Conservation (phyloP, 2,888 invertebrate species). For the Philereme transversata region DNA sequence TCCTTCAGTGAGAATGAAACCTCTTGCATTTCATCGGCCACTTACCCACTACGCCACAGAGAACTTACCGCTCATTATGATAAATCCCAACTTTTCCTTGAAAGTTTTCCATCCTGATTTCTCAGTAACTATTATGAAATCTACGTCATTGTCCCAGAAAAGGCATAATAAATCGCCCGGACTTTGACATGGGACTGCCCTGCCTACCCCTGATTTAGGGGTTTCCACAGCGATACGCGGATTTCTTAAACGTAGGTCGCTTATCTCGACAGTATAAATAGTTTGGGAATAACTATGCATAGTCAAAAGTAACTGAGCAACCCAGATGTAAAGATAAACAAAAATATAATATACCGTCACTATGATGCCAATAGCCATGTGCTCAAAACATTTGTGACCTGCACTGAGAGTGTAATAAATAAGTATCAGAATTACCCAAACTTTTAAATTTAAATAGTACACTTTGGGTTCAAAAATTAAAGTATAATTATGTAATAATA, state of each 20-base stretch:
- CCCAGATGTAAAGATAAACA: not conserved
- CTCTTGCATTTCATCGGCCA: too few species aligned
- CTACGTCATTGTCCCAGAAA: not conserved
- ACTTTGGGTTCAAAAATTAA: too few species aligned
- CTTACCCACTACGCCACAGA: too few species aligned
- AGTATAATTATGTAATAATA: too few species aligned
- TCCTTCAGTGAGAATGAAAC: too few species aligned
- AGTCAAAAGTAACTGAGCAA: not conserved
- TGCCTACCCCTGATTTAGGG: conserved; percentile 18
- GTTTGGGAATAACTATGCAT: conserved; percentile 16
- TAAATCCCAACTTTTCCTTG: not conserved
- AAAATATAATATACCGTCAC: too few species aligned
- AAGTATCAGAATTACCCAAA: too few species aligned
- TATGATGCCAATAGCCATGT: too few species aligned
- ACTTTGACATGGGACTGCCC: conserved; percentile 15
- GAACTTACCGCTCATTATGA: not conserved
- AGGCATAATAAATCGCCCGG: conserved; percentile 13
- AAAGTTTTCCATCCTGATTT: not conserved
- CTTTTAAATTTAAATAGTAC: too few species aligned
- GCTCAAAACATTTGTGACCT: too few species aligned
- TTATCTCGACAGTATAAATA: conserved; percentile 30
- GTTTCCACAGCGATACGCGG: conserved; percentile 10
- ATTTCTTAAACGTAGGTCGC: conserved; percentile 28
- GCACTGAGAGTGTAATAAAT: too few species aligned
- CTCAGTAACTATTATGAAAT: not conserved